Percentiles rank a stretch among this genome's conserved stretches.
Conservation (phyloP, 2,888 invertebrate genomes). For the Amorpha juglandis region DNA sequence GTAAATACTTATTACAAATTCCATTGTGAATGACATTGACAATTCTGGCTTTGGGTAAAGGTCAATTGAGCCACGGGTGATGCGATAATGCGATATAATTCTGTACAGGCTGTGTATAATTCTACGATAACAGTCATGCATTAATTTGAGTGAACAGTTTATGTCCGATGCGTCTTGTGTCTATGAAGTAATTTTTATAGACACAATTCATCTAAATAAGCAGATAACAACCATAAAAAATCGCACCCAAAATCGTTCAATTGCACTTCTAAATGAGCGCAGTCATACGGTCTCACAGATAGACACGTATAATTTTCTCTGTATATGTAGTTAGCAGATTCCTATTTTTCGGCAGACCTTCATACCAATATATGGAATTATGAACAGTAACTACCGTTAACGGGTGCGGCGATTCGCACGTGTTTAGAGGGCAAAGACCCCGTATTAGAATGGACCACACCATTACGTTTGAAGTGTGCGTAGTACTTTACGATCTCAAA, state of each 20-base stretch:
- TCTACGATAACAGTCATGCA: neutral
- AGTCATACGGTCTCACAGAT: neutral
- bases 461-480: conserved; percentile 25
- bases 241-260: neutral
- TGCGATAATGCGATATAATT: conserved; percentile 1
- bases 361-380: conserved; percentile 48
- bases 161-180: too few relatives aligned
- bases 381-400: conserved; percentile 64
- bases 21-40: conserved; percentile 19
- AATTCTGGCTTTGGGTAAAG: conserved; percentile 27
- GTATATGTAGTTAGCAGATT: neutral
- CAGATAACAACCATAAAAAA: too few relatives aligned
- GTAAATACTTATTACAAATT: conserved; percentile 31
- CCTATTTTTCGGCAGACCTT: conserved; percentile 3
- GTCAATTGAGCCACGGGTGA: conserved; percentile 19
- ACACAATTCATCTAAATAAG: too few relatives aligned
- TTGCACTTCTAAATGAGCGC: neutral
- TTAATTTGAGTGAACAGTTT: too few relatives aligned
- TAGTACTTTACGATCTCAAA: conserved; percentile 29
- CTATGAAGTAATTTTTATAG: too few relatives aligned
- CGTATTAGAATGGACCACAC: conserved; percentile 50
- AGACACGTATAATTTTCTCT: neutral
- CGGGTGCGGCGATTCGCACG: conserved; percentile 68
- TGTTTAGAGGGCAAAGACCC: conserved; percentile 65
- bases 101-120: conserved; percentile 30